Conservation (phyloP, 2,797 vertebrate genomes). For the Xerus rutilus region DNA sequence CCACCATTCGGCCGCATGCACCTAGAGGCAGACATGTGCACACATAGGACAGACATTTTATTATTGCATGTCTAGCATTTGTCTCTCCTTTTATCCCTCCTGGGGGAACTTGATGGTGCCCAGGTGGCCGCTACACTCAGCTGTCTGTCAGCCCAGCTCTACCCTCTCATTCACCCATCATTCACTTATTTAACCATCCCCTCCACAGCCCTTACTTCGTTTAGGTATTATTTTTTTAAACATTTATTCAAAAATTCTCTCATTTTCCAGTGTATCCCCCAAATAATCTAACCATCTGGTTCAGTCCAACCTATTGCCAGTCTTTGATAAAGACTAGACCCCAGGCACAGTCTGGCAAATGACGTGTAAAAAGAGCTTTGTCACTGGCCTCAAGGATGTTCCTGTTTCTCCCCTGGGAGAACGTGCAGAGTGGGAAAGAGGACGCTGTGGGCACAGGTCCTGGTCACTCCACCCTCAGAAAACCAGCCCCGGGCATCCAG, state of each 20-base stretch:
- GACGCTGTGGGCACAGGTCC: not conserved
- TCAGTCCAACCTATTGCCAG: not conserved
- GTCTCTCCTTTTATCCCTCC: not conserved
- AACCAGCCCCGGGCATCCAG: not conserved
- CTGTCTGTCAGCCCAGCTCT: not conserved
- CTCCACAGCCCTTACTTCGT: not conserved
- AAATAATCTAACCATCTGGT: not conserved
- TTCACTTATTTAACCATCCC: not conserved
- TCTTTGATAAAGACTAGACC: not conserved
- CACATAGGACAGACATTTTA: not conserved
- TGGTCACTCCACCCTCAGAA: not conserved
- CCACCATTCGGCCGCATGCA: not conserved
- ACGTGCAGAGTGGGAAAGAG: not conserved
- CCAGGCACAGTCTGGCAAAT: accelerated
- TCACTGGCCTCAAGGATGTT: not conserved
- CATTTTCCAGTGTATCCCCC: not conserved
- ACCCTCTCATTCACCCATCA: not conserved
- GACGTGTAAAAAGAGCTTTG: not conserved
- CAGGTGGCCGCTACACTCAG: not conserved
- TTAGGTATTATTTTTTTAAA: not conserved
- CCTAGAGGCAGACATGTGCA: not conserved
- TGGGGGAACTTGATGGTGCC: not conserved
- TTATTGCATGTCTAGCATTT: not conserved
- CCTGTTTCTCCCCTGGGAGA: too few species aligned
- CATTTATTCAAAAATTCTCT: not conserved